phyloP scores from a whole-genome alignment of 2,888 invertebrate species.

The Diloba caeruleocephala region DNA sequence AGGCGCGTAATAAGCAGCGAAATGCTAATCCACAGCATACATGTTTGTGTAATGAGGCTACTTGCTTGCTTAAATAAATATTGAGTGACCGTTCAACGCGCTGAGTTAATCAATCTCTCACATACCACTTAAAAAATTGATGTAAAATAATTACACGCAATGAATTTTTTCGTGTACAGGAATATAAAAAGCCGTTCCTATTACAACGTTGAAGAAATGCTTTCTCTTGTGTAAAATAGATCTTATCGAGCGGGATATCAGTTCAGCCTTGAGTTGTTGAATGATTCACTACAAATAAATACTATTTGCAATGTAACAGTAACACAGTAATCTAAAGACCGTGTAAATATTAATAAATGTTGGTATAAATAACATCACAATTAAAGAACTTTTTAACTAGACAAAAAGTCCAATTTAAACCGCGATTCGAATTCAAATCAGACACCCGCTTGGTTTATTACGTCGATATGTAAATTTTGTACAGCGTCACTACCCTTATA shows the following conservation, averaged over 20 bases:
- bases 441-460: conserved; percentile 85
- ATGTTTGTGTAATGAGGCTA: conserved; percentile 59
- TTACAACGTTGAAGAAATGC: conserved; percentile 30
- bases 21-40: conserved; percentile 58
- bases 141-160: conserved; percentile 39
- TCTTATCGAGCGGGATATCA: conserved; percentile 19
- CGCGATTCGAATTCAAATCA: conserved; percentile 83
- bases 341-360: conserved; percentile 11
- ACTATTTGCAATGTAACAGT: neutral
- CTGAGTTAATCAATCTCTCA: conserved; percentile 49
- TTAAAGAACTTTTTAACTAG: conserved; percentile 45
- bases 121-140: conserved; percentile 34
- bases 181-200: conserved; percentile 23
- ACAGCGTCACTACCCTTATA: conserved; percentile 89
- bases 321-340: neutral
- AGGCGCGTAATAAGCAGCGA: conserved; percentile 54
- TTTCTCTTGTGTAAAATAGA: conserved; percentile 28
- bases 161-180: conserved; percentile 17
- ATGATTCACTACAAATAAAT: neutral
- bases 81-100: conserved; percentile 55
- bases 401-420: conserved; percentile 69
- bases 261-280: neutral
- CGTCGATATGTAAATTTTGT: conserved; percentile 89
- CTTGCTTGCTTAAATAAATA: conserved; percentile 56
- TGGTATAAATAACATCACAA: conserved; percentile 38